Conservation (phyloP, 2,888 invertebrate genomes). For the Lagria hirta region DNA sequence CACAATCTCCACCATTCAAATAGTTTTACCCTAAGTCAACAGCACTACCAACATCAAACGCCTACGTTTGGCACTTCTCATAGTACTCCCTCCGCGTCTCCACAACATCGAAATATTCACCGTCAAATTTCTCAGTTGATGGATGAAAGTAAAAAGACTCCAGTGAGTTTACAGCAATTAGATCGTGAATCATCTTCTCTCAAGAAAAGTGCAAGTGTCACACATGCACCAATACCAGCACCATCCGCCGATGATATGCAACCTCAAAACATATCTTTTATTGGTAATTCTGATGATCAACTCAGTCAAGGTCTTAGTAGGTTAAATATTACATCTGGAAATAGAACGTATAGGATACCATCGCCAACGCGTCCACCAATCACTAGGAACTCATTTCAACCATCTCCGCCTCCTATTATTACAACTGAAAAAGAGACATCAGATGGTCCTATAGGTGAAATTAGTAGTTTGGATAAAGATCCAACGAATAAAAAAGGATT, state of each 20-base stretch:
- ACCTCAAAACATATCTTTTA: conserved; percentile 90
- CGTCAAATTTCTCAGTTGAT: conserved; percentile 59
- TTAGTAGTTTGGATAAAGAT: conserved; percentile 57
- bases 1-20: conserved; percentile 58
- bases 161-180: conserved; percentile 59
- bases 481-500: conserved; percentile 75
- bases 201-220: conserved; percentile 45
- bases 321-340: conserved; percentile 84
- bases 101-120: conserved; percentile 64
- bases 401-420: conserved; percentile 39
- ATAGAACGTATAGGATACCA: conserved; percentile 84
- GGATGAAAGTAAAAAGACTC: conserved; percentile 50
- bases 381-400: conserved; percentile 72
- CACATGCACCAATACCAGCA: conserved; percentile 64
- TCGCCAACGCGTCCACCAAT: conserved; percentile 79
- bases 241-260: conserved; percentile 85
- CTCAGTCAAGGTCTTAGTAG: conserved; percentile 63
- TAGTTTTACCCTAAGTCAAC: conserved; percentile 62
- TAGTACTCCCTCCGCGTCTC: conserved; percentile 62
- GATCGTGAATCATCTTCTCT: conserved; percentile 45
- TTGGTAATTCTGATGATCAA: conserved; percentile 68
- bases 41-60: conserved; percentile 57
- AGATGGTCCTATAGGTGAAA: conserved; percentile 49
- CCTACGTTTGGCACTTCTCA: conserved; percentile 56
- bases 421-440: conserved; percentile 23